Conservation (phyloP, 2,113 vertebrate genomes). For the Cyanoramphus novaezelandiae region DNA sequence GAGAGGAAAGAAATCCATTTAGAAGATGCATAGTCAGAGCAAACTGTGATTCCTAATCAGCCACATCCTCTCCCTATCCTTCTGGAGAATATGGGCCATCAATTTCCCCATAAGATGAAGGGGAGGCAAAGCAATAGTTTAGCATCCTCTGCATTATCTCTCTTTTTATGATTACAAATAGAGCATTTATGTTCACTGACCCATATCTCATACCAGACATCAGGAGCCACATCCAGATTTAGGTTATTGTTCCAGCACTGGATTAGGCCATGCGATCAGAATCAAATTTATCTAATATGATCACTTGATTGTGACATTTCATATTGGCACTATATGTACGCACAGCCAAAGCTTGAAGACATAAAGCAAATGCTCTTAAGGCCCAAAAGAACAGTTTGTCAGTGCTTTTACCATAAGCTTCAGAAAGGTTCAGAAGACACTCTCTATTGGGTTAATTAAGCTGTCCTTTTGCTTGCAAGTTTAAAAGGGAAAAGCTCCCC, state of each 20-base stretch:
- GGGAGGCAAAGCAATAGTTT: slow-evolving; percentile 32
- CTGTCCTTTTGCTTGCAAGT: slow-evolving; percentile 10
- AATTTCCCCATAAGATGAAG: slow-evolving; percentile 33
- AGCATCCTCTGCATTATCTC: slow-evolving; percentile 45
- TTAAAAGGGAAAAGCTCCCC: slow-evolving; percentile 8
- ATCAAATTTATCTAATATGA: slow-evolving; percentile 42
- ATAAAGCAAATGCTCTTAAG: not conserved
- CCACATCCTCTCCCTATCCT: slow-evolving; percentile 31
- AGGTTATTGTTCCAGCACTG: slow-evolving; percentile 48
- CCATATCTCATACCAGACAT: slow-evolving; percentile 44
- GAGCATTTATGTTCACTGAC: slow-evolving; percentile 49
- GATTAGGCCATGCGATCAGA: slow-evolving; percentile 18
- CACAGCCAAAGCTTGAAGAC: not conserved
- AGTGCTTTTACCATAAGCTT: not conserved
- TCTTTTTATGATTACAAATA: slow-evolving; percentile 55
- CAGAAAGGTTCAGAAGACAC: not conserved
- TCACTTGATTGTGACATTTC: not conserved
- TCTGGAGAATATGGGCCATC: slow-evolving; percentile 23
- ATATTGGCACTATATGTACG: not conserved
- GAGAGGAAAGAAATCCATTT: not conserved
- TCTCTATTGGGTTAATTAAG: slow-evolving; percentile 14
- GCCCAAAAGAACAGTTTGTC: not conserved
- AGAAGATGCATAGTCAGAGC: slow-evolving; percentile 22
- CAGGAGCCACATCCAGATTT: not conserved
- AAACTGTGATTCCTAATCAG: slow-evolving; percentile 23